These are phyloP conservation scores for Poeciliopsis presidionis DNA, from an alignment of 2,797 vertebrate genomes.

Conservation along the genomic window DNA sequence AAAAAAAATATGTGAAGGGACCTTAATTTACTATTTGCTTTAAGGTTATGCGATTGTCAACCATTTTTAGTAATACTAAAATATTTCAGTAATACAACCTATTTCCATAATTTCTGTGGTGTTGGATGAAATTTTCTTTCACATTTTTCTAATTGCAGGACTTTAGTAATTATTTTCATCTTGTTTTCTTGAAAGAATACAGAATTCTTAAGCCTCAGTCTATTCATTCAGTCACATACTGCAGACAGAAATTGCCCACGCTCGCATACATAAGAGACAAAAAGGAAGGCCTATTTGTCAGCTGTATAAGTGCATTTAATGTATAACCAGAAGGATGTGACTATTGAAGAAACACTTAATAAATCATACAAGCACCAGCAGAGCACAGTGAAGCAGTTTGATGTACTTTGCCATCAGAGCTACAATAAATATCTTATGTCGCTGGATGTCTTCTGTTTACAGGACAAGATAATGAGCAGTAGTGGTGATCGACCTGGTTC, in stretches of 20 bases:
- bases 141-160: conserved; percentile 8
- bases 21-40: neutral
- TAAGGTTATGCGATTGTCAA: neutral
- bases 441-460: conserved; percentile 50
- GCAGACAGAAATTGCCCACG: neutral
- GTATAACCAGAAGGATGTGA: conserved; percentile 18
- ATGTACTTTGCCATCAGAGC: conserved; percentile 19
- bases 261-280: neutral
- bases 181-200: neutral
- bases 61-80: neutral
- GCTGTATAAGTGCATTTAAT: conserved; percentile 20
- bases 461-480: conserved; percentile 44
- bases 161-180: neutral
- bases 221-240: neutral
- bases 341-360: conserved; percentile 21
- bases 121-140: conserved; percentile 28
- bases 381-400: conserved; percentile 27
- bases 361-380: conserved; percentile 33
- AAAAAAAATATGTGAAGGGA: neutral
- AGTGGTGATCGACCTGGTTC: conserved; percentile 66
- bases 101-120: neutral
- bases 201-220: neutral
- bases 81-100: conserved; percentile 23
- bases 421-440: conserved; percentile 50
- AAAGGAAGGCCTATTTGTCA: neutral